Conservation (phyloP, 2,113 vertebrate species). For the Synodontis membranacea region DNA sequence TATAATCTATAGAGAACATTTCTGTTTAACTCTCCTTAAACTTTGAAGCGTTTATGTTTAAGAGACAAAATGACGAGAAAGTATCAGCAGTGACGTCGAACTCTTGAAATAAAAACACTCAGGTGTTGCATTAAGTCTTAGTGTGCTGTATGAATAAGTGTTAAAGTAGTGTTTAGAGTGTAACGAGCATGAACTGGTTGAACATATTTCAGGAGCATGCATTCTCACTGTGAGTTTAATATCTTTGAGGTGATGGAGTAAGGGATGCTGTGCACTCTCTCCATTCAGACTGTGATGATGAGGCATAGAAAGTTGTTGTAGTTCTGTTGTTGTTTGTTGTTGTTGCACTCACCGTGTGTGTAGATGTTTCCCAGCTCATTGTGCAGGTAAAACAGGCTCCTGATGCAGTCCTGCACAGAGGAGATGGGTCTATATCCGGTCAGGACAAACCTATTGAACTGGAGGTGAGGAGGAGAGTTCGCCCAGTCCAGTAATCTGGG, state of each 20-base stretch:
- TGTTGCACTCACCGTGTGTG: constrained; percentile 82
- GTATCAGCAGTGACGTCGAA: no score
- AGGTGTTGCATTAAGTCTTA: neutral
- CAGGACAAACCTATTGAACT: constrained; percentile 90
- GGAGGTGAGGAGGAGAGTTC: constrained; percentile 86
- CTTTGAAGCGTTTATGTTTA: no score
- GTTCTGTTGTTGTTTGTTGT: neutral
- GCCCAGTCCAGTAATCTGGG: constrained; percentile 89
- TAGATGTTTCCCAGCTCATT: constrained; percentile 93
- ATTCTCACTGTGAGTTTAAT: neutral
- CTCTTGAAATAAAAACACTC: no score
- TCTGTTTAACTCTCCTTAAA: no score
- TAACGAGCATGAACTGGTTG: neutral
- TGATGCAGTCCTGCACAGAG: constrained; percentile 83
- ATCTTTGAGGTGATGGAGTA: neutral
- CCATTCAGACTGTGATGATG: neutral
- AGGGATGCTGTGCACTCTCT: neutral
- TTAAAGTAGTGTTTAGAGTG: neutral
- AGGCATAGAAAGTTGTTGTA: no score
- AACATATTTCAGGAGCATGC: neutral
- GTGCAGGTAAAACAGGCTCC: constrained; percentile 91
- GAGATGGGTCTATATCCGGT: constrained; percentile 87
- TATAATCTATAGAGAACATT: no score
- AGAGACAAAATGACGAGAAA: no score
- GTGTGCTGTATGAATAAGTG: no score